phyloP scores from a whole-genome alignment of 23 tunicate genomes.

The Halocynthia aurantium region DNA sequence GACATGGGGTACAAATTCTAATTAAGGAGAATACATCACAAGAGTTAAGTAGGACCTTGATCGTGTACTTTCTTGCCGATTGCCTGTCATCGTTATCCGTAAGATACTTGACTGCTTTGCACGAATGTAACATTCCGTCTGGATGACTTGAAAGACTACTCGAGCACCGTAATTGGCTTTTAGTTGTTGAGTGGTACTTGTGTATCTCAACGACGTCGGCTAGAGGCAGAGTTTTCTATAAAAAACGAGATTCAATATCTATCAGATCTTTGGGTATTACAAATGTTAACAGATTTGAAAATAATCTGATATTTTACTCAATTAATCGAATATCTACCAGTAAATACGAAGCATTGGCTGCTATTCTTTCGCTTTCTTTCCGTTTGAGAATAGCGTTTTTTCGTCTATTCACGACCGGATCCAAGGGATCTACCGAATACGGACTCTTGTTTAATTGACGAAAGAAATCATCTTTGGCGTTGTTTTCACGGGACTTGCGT shows the following conservation, averaged over 20 bases:
- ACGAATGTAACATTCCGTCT: constrained; percentile 15
- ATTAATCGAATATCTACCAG: neutral
- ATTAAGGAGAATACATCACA: too few relatives aligned
- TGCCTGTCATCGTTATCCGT: constrained; percentile 15
- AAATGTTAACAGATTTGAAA: too few relatives aligned
- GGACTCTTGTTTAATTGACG: neutral
- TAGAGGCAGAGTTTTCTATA: constrained; percentile 4
- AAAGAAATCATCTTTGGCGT: neutral
- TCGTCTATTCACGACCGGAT: neutral
- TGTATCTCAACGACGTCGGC: constrained; percentile 1
- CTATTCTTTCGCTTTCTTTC: constrained; percentile 13
- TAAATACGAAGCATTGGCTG: constrained; percentile 9
- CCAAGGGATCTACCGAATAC: neutral
- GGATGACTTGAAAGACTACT: constrained; percentile 22
- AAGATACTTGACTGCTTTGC: constrained; percentile 6
- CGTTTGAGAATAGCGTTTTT: neutral
- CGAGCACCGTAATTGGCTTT: constrained; percentile 9
- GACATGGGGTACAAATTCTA: too few relatives aligned
- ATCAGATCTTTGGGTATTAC: too few relatives aligned
- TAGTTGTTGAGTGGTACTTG: constrained; percentile 17
- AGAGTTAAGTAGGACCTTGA: too few relatives aligned
- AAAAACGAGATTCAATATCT: neutral
- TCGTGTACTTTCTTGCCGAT: constrained; percentile 2
- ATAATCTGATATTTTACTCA: too few relatives aligned
- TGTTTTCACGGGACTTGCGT: neutral